These are phyloP conservation scores for Moxostoma hubbsi DNA, from an alignment of 2,797 vertebrate genomes.

Conservation along the genomic window DNA sequence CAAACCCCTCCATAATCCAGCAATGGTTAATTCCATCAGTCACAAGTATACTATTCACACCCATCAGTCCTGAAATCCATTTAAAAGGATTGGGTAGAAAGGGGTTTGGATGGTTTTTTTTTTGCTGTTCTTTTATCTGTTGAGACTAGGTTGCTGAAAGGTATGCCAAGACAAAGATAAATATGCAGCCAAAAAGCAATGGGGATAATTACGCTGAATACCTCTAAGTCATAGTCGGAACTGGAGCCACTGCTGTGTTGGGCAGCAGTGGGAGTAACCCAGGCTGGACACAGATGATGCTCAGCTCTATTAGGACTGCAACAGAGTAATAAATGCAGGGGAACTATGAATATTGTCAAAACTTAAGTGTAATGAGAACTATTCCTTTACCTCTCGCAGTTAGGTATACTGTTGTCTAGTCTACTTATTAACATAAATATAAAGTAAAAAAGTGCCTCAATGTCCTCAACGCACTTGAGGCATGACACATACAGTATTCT, in stretches of 20 bases:
- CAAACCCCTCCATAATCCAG: slow-evolving; percentile 62
- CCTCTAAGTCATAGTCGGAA: slow-evolving; percentile 49
- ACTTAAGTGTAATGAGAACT: too few relatives aligned
- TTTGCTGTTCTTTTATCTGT: slow-evolving; percentile 52
- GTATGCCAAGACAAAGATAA: slow-evolving; percentile 61
- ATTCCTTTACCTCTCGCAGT: not conserved
- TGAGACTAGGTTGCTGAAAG: slow-evolving; percentile 54
- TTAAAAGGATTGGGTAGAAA: slow-evolving; percentile 60
- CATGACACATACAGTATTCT: not conserved
- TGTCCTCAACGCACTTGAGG: slow-evolving; percentile 8
- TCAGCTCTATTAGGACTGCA: slow-evolving; percentile 4
- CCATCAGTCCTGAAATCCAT: slow-evolving; percentile 70
- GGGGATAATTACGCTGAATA: slow-evolving; percentile 4
- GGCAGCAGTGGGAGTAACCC: slow-evolving; percentile 14
- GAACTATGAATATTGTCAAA: too few relatives aligned
- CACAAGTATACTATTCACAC: slow-evolving; percentile 65
- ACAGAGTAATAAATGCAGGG: not conserved
- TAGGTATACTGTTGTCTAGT: not conserved
- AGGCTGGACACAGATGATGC: slow-evolving; percentile 25
- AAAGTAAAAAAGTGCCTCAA: slow-evolving; percentile 29
- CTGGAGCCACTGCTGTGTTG: not conserved
- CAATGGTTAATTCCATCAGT: slow-evolving; percentile 76
- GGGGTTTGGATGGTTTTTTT: not conserved
- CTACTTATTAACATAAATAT: not conserved
- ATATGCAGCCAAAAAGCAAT: slow-evolving; percentile 55